A percentile compares a stretch with the other conserved stretches of the same genome.
phyloP scores from a whole-genome alignment of 2,888 invertebrate species.

The Psylliodes chrysocephalus region DNA sequence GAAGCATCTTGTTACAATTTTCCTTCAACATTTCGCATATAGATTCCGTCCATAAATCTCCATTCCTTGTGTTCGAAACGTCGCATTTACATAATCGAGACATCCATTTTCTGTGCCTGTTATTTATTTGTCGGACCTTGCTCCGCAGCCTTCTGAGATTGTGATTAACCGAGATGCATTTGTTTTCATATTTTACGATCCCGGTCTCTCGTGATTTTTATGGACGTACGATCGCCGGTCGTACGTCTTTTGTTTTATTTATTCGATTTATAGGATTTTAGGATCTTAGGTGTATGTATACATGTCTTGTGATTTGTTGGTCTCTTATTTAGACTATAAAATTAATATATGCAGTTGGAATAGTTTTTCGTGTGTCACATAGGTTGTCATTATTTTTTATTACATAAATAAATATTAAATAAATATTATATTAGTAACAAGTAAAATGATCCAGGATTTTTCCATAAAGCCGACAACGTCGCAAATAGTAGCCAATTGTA shows the following conservation, averaged over 20 bases:
- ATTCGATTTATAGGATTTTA: constrained; percentile 18
- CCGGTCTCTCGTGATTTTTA: constrained; percentile 10
- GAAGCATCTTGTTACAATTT: constrained; percentile 29
- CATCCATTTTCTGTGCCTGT: constrained; percentile 47
- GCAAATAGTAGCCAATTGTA: no score
- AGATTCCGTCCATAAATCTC: constrained; percentile 42
- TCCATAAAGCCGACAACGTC: no score
- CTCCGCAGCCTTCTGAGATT: constrained; percentile 17
- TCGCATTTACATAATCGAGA: constrained; percentile 51
- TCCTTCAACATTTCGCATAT: constrained; percentile 42
- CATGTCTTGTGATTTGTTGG: constrained; percentile 16
- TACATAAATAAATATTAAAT: no score
- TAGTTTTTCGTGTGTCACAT: no score
- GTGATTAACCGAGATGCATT: constrained; percentile 37
- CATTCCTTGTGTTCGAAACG: constrained; percentile 43
- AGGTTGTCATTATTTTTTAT: no score
- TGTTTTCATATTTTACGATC: constrained; percentile 31
- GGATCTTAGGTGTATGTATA: constrained; percentile 3
- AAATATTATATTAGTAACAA: no score
- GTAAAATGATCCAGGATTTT: no score
- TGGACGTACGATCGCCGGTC: constrained; percentile 1
- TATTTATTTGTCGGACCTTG: constrained; percentile 40
- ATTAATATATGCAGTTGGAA: constrained; percentile 9
- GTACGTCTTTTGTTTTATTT: no score
- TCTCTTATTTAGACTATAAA: constrained; percentile 2